Percentiles rank a stretch among this genome's conserved stretches.
Evolutionary conservation across 35 echinoderm and acorn worm genomes (phyloP).

Genomic region (Stichopus chloronotus): DNA sequence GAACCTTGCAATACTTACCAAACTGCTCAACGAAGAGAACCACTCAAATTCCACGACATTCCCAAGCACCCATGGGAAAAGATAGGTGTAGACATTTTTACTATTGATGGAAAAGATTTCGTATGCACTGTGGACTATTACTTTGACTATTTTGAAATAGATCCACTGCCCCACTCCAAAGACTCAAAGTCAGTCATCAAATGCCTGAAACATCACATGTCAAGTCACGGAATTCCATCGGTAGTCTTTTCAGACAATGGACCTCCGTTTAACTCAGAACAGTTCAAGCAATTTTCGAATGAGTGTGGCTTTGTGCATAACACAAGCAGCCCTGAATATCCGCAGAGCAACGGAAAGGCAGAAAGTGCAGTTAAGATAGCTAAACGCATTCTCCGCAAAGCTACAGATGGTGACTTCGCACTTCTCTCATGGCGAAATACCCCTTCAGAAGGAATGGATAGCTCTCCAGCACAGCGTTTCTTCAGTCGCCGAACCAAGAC

Average conservation of each 20-base stretch:
- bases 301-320: neutral
- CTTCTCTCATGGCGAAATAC: constrained; percentile 13
- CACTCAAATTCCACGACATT: neutral
- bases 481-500: too few relatives aligned
- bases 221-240: constrained; percentile 61
- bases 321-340: constrained; percentile 56
- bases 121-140: constrained; percentile 69
- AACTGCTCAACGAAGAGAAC: neutral
- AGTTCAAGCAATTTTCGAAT: constrained; percentile 40
- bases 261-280: constrained; percentile 42
- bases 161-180: constrained; percentile 21
- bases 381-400: constrained; percentile 44
- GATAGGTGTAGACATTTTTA: constrained; percentile 45
- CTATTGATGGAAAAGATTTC: constrained; percentile 49
- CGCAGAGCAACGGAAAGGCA: constrained; percentile 69
- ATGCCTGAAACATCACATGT: constrained; percentile 52
- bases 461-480: constrained; percentile 21
- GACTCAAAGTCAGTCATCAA: constrained; percentile 43
- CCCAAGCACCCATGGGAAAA: too few relatives aligned
- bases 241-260: constrained; percentile 40
- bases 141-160: constrained; percentile 69
- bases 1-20: neutral
- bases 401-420: neutral
- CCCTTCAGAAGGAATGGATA: neutral
- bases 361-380: constrained; percentile 69